phyloP scores from a whole-genome alignment of 2,888 invertebrate species.

The Scaptodrosophila latifasciaeformis region DNA sequence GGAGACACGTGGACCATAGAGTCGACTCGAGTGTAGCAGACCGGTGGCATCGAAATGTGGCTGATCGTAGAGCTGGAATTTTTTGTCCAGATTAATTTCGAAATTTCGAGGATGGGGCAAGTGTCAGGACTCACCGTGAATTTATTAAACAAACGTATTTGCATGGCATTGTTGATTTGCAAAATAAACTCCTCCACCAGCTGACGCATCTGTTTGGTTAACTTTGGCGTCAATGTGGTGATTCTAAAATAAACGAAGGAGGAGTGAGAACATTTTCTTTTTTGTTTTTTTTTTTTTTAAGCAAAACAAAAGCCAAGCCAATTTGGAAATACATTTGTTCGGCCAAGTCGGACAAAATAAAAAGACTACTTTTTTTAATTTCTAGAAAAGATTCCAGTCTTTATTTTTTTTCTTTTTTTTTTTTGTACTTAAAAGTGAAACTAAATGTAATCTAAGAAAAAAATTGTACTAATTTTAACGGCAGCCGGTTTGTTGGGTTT shows the following conservation, averaged over 20 bases:
- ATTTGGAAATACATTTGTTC: constrained; percentile 8
- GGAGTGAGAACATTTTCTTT: not conserved
- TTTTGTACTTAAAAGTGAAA: too few relatives aligned
- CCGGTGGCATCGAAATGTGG: constrained; percentile 74
- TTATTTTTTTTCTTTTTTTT: too few relatives aligned
- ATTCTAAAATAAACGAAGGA: constrained; percentile 52
- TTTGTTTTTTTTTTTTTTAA: too few relatives aligned
- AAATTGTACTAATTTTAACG: not conserved
- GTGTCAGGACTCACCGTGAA: constrained; percentile 61
- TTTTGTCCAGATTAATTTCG: not conserved
- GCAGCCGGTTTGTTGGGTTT: not conserved
- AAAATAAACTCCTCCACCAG: constrained; percentile 79
- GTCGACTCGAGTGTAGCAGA: constrained; percentile 68
- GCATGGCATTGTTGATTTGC: constrained; percentile 76
- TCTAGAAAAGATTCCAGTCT: not conserved
- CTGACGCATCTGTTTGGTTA: constrained; percentile 75
- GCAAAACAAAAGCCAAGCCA: constrained; percentile 1
- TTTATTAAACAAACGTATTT: constrained; percentile 68
- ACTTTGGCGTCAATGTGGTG: constrained; percentile 69
- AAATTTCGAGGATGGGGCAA: not conserved
- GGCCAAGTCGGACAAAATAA: not conserved
- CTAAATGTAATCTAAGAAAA: not conserved
- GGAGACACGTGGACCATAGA: constrained; percentile 71
- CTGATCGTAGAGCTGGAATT: constrained; percentile 65
- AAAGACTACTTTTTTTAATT: not conserved